These are phyloP conservation scores for Sinopyrophorus schimmeli DNA, from an alignment of 2,888 invertebrate species.

Conservation along the genomic window DNA sequence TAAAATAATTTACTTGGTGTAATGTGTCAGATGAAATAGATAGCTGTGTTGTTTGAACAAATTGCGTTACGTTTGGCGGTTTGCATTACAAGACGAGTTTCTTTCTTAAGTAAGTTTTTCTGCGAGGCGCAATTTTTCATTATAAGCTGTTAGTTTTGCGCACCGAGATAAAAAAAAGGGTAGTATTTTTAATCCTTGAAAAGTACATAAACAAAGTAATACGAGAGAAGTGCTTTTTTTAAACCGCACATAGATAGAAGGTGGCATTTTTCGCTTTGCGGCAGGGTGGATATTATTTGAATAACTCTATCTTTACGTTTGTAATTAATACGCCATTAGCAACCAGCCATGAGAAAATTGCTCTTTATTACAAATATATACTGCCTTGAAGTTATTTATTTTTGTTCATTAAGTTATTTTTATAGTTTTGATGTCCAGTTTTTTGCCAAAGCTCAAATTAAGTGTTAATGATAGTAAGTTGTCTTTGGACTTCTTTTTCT, in stretches of 20 bases:
- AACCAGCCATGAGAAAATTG: slow-evolving; percentile 13
- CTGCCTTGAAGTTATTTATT: slow-evolving; percentile 1
- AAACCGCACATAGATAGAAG: neutral
- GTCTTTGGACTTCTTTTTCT: neutral
- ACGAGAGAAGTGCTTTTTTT: neutral
- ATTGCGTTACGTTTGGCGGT: slow-evolving; percentile 14
- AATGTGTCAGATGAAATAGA: slow-evolving; percentile 12
- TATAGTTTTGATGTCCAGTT: slow-evolving; percentile 5
- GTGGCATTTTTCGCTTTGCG: neutral
- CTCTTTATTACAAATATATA: slow-evolving; percentile 4
- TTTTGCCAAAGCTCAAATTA: slow-evolving; percentile 3
- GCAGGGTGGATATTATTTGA: slow-evolving; percentile 4
- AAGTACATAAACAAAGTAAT: slow-evolving; percentile 1
- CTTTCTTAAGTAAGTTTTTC: slow-evolving; percentile 1
- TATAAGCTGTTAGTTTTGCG: slow-evolving; percentile 4
- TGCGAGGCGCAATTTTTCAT: slow-evolving; percentile 6
- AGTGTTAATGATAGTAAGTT: neutral
- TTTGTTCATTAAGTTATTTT: slow-evolving; percentile 1
- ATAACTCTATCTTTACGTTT: slow-evolving; percentile 3
- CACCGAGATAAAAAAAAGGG: slow-evolving; percentile 1
- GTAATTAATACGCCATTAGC: slow-evolving; percentile 17
- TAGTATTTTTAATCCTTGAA: slow-evolving; percentile 10
- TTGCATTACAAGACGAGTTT: slow-evolving; percentile 14
- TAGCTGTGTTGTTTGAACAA: slow-evolving; percentile 14
- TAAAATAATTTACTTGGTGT: slow-evolving; percentile 14